Conservation (phyloP, 2,888 invertebrate species). For the Julus scandinavius region DNA sequence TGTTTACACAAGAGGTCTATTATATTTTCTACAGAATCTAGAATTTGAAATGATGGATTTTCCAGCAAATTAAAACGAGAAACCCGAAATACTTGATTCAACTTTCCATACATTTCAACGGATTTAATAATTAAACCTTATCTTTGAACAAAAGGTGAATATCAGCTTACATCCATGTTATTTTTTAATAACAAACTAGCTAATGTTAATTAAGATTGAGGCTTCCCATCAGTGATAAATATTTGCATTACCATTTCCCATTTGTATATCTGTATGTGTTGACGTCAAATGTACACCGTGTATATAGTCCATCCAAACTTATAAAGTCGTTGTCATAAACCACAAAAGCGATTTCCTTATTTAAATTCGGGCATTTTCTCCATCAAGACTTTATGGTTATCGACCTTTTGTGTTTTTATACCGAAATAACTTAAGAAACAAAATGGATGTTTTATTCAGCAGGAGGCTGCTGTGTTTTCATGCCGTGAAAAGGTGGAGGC, state of each 20-base stretch:
- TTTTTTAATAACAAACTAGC: background rate
- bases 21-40: no score
- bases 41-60: no score
- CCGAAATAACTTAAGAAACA: background rate
- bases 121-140: no score
- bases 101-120: no score
- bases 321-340: background rate
- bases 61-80: no score
- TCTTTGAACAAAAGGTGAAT: no score
- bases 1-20: no score
- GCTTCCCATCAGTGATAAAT: background rate
- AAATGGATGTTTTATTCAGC: slow-evolving; percentile 5
- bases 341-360: background rate
- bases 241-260: no score
- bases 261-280: background rate
- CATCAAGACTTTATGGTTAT: background rate
- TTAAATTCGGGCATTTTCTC: background rate
- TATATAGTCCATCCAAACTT: background rate
- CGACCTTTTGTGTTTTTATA: background rate
- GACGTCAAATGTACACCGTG: background rate
- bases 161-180: background rate
- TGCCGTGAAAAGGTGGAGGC: slow-evolving; percentile 1
- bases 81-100: no score
- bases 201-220: background rate
- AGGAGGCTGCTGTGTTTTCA: background rate